Evolutionary conservation across 2,888 invertebrate genomes (phyloP), one percentile per base, ranked within the genome.

Genomic region (Orthosia gothica): DNA sequence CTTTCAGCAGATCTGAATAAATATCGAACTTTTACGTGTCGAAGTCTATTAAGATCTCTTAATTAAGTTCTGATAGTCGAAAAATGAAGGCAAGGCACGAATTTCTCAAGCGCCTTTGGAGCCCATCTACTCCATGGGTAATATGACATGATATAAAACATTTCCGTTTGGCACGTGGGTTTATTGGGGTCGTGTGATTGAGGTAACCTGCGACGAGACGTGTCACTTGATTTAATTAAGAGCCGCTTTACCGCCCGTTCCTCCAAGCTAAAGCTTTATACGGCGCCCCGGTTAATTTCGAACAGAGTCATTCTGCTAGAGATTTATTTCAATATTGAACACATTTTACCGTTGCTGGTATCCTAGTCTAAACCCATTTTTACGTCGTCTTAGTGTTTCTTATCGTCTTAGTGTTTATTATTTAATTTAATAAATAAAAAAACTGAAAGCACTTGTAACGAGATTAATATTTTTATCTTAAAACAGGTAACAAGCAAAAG

Each of bases 171-270:
- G 91, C 89, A 90, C 92, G 90, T 90, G 91, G 91, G 92, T 95
- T 95, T 96, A 96, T 95, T 95, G 94, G 94, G 95, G 95, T 95
- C 93, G 94, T 94, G 95, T 96, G 96, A 96, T 96, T 96, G 95
- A 96, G 94, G 95, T 94, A 93, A 92, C 94, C 92, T 93, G 90
- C 93, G 93, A 92, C 93, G 94, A 95, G 95, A 95, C 96, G 92
- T 93, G 95, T 96, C 96, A 95, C 96, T 96, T 96, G 96, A 96
- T 96, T 96, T 96, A 96, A 96, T 96, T 96, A 96, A 96, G 95
- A 94, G 92, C 92, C 94, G 96, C 93, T 96, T 95, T 96, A 95
- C 94, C 95, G 94, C 95, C 93, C 94, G 92, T 93, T 93, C 91
- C 94, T 93, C 89, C 93, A 91, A 91, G 93, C 93, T 93, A 93